These are phyloP conservation scores for Diuraphis noxia DNA, from an alignment of 1,140 invertebrate species.

Conservation along the genomic window DNA sequence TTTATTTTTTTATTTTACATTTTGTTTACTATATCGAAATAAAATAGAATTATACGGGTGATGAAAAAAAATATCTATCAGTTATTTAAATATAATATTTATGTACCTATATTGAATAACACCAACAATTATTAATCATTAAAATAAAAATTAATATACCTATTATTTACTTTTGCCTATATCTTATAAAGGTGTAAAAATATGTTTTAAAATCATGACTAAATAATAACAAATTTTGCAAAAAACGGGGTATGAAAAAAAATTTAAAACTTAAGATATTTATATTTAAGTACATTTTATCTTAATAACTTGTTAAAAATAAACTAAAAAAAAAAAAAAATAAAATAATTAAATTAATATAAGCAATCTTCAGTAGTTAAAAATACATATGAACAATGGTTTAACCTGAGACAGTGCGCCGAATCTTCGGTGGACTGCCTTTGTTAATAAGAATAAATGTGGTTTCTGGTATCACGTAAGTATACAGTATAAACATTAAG, in stretches of 20 bases:
- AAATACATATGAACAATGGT: too few relatives aligned
- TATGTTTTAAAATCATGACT: not conserved
- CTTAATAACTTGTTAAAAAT: not conserved
- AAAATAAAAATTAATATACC: not conserved
- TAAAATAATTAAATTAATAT: too few relatives aligned
- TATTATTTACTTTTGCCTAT: not conserved
- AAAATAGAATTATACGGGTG: not conserved
- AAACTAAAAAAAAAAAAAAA: too few relatives aligned
- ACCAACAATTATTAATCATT: not conserved
- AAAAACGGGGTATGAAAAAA: not conserved
- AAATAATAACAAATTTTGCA: not conserved
- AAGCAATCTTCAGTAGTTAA: too few relatives aligned
- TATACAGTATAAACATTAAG: too few relatives aligned
- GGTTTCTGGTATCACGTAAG: too few relatives aligned
- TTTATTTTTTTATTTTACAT: not conserved
- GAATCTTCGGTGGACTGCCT: too few relatives aligned
- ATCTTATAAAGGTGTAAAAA: not conserved
- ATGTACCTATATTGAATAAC: not conserved
- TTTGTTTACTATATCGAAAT: not conserved
- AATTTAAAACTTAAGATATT: not conserved
- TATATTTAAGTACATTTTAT: not conserved
- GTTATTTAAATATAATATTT: not conserved
- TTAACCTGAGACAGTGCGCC: too few relatives aligned
- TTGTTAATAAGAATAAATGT: too few relatives aligned
- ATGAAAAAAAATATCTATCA: not conserved